phyloP scores from a whole-genome alignment of 1,140 invertebrate species.

The Drosophila novamexicana region DNA sequence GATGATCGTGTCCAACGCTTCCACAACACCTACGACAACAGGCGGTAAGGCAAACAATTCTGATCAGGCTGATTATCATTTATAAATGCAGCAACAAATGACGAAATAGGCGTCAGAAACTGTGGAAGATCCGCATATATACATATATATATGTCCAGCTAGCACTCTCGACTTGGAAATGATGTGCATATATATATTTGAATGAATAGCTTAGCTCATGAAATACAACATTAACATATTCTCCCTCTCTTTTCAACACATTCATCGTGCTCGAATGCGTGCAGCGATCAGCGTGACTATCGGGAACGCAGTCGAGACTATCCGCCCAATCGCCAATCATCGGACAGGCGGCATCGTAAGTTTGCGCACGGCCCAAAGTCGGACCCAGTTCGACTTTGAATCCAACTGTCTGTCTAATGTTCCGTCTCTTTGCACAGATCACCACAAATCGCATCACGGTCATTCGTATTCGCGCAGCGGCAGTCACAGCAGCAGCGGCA shows the following conservation, averaged over 20 bases:
- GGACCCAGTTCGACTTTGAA: neutral
- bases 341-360: conserved; percentile 80
- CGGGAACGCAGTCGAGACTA: conserved; percentile 74
- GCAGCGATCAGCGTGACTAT: conserved; percentile 73
- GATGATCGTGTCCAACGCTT: conserved; percentile 86
- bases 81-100: no score
- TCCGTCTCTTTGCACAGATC: conserved; percentile 48
- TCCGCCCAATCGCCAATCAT: conserved; percentile 64
- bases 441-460: conserved; percentile 77
- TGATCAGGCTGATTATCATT: no score
- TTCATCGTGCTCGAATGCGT: conserved; percentile 9
- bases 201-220: no score
- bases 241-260: neutral
- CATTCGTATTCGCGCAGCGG: conserved; percentile 77
- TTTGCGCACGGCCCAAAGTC: conserved; percentile 37
- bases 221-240: no score
- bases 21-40: conserved; percentile 82
- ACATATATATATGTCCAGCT: neutral
- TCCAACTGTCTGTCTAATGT: neutral
- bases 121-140: neutral
- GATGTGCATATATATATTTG: neutral
- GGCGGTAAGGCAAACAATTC: conserved; percentile 60
- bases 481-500: conserved; percentile 47
- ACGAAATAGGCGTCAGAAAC: no score
- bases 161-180: no score